Percentiles rank a stretch among this genome's conserved stretches.
Conservation (phyloP, 2,113 vertebrate genomes). For the Mugil cephalus region DNA sequence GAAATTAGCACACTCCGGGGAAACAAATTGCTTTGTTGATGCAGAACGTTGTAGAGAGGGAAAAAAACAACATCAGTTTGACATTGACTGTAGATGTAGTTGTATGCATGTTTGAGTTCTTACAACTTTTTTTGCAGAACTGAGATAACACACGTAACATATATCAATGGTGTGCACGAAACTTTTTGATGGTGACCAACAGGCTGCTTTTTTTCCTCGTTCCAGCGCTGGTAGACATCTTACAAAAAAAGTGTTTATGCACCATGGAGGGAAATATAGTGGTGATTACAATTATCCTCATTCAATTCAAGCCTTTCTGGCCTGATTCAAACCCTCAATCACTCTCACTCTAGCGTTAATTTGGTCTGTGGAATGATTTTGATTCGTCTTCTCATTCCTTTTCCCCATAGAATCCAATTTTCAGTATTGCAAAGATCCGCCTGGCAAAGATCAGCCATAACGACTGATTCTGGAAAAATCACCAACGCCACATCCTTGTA, state of each 20-base stretch:
- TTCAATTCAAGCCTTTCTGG: conserved; percentile 17
- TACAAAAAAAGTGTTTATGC: conserved; percentile 6
- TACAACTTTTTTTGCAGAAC: conserved; percentile 23
- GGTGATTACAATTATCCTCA: conserved; percentile 33
- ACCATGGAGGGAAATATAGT: conserved; percentile 1
- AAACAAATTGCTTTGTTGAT: conserved; percentile 83
- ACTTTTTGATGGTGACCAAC: neutral
- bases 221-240: neutral
- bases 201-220: neutral
- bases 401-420: neutral
- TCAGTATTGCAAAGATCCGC: neutral
- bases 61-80: conserved; percentile 40
- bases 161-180: neutral
- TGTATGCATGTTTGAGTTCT: conserved; percentile 33
- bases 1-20: conserved; percentile 78
- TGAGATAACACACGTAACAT: conserved; percentile 7
- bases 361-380: neutral
- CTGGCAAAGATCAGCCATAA: neutral
- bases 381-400: neutral
- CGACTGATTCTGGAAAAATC: too few species aligned
- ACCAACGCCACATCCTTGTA: too few species aligned
- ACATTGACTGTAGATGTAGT: conserved; percentile 41
- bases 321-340: conserved; percentile 4
- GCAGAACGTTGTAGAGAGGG: conserved; percentile 60
- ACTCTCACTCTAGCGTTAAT: neutral